A percentile compares a stretch with the other conserved stretches of the same genome.
Conservation (phyloP, 30 jellyfish, hydroid and myxozoan species). For the Aurelia sp. region DNA sequence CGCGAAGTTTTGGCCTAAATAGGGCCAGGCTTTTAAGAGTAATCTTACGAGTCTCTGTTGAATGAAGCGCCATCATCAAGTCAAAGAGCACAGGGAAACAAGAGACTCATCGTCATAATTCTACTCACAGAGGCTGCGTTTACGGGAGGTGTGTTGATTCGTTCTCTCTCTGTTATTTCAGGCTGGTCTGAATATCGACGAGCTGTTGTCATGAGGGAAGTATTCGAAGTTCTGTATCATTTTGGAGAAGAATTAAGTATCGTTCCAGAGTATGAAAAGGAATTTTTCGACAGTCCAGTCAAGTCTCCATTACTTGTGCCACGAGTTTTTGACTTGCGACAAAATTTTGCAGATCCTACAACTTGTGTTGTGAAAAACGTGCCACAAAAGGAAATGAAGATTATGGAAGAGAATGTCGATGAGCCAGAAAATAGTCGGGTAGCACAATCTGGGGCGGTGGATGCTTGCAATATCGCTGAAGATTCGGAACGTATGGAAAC, state of each 20-base stretch:
- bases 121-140: background rate
- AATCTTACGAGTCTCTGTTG: too few species aligned
- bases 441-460: too few species aligned
- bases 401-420: background rate
- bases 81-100: too few species aligned
- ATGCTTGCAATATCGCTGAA: too few species aligned
- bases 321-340: constrained; percentile 50
- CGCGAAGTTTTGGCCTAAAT: too few species aligned
- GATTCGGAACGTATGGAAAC: too few species aligned
- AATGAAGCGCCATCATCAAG: too few species aligned
- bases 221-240: constrained; percentile 89
- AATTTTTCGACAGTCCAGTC: constrained; percentile 66
- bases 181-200: constrained; percentile 99
- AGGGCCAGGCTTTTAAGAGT: too few species aligned
- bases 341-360: constrained; percentile 62
- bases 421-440: background rate
- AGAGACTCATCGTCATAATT: too few species aligned
- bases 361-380: constrained; percentile 56
- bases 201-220: constrained; percentile 99
- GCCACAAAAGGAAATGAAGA: constrained; percentile 23
- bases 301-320: constrained; percentile 71
- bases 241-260: constrained; percentile 59
- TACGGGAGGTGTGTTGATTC: background rate
- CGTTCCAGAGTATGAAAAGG: constrained; percentile 75
- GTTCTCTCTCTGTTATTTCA: constrained; percentile 6